Base-by-base conservation (phyloP, 2,888 invertebrate species). In the Lamellibrachia columna region DNA sequence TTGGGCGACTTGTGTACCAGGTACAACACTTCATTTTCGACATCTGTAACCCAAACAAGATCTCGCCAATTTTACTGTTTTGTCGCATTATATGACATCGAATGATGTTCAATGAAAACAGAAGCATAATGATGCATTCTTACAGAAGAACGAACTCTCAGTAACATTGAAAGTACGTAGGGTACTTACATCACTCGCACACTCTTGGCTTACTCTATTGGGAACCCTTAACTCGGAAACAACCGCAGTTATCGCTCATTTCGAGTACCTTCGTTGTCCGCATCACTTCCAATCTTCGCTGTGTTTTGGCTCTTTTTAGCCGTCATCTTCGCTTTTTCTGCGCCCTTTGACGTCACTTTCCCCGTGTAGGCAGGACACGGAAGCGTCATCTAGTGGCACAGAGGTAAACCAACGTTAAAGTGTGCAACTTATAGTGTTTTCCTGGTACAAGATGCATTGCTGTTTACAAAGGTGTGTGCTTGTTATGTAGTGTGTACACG, bases 361-460 rank as follows among this genome's bases (percentile, higher is more conserved):
- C 95, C 95, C 1, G 95, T 95, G 93, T 96, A 96, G 11, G 96
- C 95, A 3, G 96, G 96, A 92, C 95, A 95, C 0, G 96, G 95
- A 0, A 96, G 92, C 0, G 95, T 95, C 15, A 96, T 94, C 96
- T 94, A n/a, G n/a, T 7, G 52, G 90, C 6, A 28, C 92, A 92
- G 28, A 53, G 22, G 75, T 75, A 75, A 75, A 75, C 75, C 75
- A 75, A 75, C 75, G 75, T 75, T 75, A 22, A 15, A 2, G 75
- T 22, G 22, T 75, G 75, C 75, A 75, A 6, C 22, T 75, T 22
- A 22, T 75, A 58, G 15, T 40, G 58, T 15, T 2, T 58, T 15
- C 75, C 75, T 15, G 15, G 60, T 75, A 11, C 40, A 40, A 40
- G 1, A 40, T 75, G 4, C 22, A 4, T 15, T 22, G 15, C 75